A percentile compares a stretch with the other conserved stretches of the same genome.
Evolutionary conservation across 2,113 vertebrate species (phyloP).

Genomic region (Sinocyclocheilus maitianheensis): DNA sequence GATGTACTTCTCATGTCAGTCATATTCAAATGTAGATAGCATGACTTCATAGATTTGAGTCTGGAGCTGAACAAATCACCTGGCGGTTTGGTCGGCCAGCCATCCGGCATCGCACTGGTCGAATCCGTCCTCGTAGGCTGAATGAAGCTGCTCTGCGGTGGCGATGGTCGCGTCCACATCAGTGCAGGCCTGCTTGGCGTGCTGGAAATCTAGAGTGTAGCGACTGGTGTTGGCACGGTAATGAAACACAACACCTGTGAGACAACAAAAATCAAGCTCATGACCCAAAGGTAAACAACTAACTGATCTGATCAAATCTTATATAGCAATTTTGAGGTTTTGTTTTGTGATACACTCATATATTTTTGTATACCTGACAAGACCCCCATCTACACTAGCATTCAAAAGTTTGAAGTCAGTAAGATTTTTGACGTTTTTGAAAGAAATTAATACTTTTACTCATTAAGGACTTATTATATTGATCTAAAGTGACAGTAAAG

Average conservation of each 20-base stretch:
- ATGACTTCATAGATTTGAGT: neutral
- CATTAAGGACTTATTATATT: too few relatives aligned
- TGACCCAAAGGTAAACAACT: neutral
- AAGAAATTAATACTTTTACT: too few relatives aligned
- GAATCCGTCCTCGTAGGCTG: slow-evolving; percentile 90
- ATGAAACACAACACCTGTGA: slow-evolving; percentile 92
- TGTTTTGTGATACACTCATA: neutral
- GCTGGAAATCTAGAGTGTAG: slow-evolving; percentile 83
- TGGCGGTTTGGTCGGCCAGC: slow-evolving; percentile 89
- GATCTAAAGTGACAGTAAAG: too few relatives aligned
- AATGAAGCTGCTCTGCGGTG: slow-evolving; percentile 81
- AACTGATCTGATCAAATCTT: neutral
- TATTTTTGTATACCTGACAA: too few relatives aligned
- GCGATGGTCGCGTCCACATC: slow-evolving; percentile 81
- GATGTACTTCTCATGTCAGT: too few relatives aligned
- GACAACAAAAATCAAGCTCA: neutral
- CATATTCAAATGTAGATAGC: neutral
- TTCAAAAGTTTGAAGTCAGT: too few relatives aligned
- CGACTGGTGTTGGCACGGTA: slow-evolving; percentile 82
- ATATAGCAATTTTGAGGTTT: neutral
- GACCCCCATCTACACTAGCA: too few relatives aligned
- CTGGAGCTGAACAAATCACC: slow-evolving; percentile 64
- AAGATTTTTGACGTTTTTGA: too few relatives aligned
- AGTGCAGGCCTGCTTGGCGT: slow-evolving; percentile 78
- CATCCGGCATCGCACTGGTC: slow-evolving; percentile 96